phyloP scores from a whole-genome alignment of 2,888 invertebrate genomes.

The Rhingia campestris region DNA sequence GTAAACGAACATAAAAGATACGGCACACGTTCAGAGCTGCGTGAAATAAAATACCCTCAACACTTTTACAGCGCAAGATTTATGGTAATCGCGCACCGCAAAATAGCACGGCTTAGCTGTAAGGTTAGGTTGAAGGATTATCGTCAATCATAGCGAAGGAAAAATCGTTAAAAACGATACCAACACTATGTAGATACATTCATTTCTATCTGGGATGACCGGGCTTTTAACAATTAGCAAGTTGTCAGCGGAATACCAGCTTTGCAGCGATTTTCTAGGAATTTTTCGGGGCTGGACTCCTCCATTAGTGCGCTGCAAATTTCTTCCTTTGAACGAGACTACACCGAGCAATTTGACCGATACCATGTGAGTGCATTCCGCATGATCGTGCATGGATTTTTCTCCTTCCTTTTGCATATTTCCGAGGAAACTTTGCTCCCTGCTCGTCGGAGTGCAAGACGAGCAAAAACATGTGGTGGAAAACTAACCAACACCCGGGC shows the following conservation, averaged over 20 bases:
- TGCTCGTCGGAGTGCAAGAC: neutral
- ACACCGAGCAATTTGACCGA: slow-evolving; percentile 67
- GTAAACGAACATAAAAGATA: neutral
- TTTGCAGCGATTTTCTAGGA: slow-evolving; percentile 6
- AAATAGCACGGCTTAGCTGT: neutral
- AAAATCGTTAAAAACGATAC: neutral
- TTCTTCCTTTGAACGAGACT: slow-evolving; percentile 57
- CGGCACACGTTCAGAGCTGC: neutral
- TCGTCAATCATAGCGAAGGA: neutral
- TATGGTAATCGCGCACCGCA: neutral
- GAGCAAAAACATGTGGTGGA: slow-evolving; percentile 30
- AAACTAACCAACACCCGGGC: slow-evolving; percentile 28
- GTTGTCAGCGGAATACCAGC: slow-evolving; percentile 61
- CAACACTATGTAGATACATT: neutral
- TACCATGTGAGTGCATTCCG: slow-evolving; percentile 66
- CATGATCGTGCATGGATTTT: slow-evolving; percentile 14
- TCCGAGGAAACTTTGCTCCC: slow-evolving; percentile 49
- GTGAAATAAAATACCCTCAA: slow-evolving; percentile 38
- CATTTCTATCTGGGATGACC: neutral
- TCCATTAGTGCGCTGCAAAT: slow-evolving; percentile 34
- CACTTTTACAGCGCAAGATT: slow-evolving; percentile 1
- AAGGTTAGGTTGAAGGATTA: slow-evolving; percentile 1
- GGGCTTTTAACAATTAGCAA: slow-evolving; percentile 51
- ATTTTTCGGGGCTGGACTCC: slow-evolving; percentile 55
- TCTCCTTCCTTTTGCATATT: slow-evolving; percentile 54